phyloP scores from a whole-genome alignment of 2,888 invertebrate genomes.

The Conomelus anceps region DNA sequence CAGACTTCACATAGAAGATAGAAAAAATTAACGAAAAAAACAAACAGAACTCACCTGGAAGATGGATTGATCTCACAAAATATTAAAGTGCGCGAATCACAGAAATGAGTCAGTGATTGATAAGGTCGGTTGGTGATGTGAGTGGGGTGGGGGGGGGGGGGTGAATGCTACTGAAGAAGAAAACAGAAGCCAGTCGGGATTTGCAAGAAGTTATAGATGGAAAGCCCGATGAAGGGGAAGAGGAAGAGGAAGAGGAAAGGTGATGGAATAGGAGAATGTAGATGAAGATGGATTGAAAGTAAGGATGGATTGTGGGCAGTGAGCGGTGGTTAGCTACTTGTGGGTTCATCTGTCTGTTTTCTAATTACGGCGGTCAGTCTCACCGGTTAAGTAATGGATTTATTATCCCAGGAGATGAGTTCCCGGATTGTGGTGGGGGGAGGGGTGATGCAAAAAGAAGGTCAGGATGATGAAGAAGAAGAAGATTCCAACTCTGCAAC shows the following conservation, averaged over 20 bases:
- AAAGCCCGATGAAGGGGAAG: not conserved
- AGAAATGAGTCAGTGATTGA: not conserved
- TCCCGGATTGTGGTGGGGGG: not conserved
- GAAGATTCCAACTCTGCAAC: slow-evolving; percentile 14
- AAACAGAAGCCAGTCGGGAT: not conserved
- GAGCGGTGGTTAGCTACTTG: not conserved
- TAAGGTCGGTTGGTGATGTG: too few species aligned
- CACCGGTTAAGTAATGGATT: slow-evolving; percentile 21
- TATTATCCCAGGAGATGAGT: slow-evolving; percentile 17
- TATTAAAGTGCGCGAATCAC: not conserved
- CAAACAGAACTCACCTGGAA: too few species aligned
- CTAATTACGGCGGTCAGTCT: not conserved
- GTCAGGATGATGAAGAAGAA: slow-evolving; percentile 15
- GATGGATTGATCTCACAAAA: too few species aligned
- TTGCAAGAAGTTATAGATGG: not conserved
- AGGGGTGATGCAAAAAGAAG: not conserved
- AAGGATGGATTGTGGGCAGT: not conserved
- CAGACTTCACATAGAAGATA: too few species aligned
- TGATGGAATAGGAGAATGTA: not conserved
- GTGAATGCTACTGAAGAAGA: too few species aligned
- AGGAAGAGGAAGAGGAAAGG: not conserved
- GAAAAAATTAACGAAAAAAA: too few species aligned
- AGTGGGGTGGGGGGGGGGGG: too few species aligned
- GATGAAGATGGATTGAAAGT: not conserved
- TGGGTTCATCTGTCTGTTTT: not conserved